These are phyloP conservation scores for Ambastaia sidthimunki DNA, from an alignment of 2,797 vertebrate species.

Conservation along the genomic window DNA sequence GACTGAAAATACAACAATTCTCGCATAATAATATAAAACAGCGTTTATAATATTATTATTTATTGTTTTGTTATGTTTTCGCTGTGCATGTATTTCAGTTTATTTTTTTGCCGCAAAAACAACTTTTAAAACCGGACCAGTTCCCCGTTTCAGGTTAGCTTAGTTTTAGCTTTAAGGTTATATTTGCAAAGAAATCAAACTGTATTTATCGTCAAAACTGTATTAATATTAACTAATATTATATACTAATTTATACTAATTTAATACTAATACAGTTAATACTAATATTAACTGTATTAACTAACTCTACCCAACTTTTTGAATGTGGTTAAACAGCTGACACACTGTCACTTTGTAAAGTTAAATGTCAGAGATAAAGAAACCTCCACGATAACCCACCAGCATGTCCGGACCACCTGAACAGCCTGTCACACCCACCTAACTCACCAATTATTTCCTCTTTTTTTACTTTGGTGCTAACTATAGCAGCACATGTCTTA, in stretches of 20 bases:
- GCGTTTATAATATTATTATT: too few species aligned
- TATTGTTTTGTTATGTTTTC: too few species aligned
- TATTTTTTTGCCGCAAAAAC: too few species aligned
- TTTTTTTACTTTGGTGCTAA: conserved; percentile 16
- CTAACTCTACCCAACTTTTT: conserved; percentile 10
- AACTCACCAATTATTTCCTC: conserved; percentile 38
- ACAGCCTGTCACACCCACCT: conserved; percentile 73
- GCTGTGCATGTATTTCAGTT: too few species aligned
- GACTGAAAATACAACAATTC: background rate
- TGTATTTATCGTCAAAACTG: background rate
- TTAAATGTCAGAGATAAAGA: conserved; percentile 37
- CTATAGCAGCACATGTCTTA: conserved; percentile 34
- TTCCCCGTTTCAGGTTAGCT: too few species aligned
- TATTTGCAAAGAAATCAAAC: too few species aligned
- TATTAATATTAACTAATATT: too few species aligned
- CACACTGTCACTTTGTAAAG: conserved; percentile 3
- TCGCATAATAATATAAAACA: too few species aligned
- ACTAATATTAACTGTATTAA: background rate
- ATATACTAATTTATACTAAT: too few species aligned
- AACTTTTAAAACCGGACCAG: too few species aligned
- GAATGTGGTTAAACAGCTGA: conserved; percentile 4
- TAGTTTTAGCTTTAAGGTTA: too few species aligned
- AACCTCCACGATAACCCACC: background rate
- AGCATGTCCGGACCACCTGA: conserved; percentile 47
- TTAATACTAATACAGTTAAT: too few species aligned